Conservation (phyloP, 53 echinoderm and acorn worm species). For the Henricia sp. region DNA sequence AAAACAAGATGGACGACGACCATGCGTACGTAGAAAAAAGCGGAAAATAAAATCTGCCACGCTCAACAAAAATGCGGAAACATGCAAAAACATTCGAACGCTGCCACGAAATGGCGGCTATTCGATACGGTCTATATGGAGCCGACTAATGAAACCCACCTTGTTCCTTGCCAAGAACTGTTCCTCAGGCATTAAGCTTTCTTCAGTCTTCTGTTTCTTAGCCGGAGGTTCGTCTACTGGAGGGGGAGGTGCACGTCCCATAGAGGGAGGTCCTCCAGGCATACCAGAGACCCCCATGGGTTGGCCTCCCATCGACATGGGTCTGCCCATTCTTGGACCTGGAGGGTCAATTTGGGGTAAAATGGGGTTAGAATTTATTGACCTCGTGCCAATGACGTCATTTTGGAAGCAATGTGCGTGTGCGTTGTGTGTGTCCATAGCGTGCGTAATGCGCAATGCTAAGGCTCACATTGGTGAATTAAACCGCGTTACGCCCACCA, state of each 20-base stretch:
- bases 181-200: slow-evolving; percentile 88
- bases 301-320: slow-evolving; percentile 55
- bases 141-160: slow-evolving; percentile 48
- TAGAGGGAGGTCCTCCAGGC: slow-evolving; percentile 53
- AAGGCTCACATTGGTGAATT: too few relatives aligned
- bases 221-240: slow-evolving; percentile 79
- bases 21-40: too few relatives aligned
- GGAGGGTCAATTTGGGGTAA: neutral
- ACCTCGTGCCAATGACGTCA: too few relatives aligned
- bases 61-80: too few relatives aligned
- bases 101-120: too few relatives aligned
- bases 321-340: slow-evolving; percentile 47
- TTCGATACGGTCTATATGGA: too few relatives aligned
- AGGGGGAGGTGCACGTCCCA: slow-evolving; percentile 27
- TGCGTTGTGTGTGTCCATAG: too few relatives aligned
- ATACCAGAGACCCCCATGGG: slow-evolving; percentile 51
- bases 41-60: too few relatives aligned
- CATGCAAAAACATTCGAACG: neutral
- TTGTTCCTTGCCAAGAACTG: slow-evolving; percentile 89
- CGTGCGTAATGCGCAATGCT: too few relatives aligned
- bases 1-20: too few relatives aligned
- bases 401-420: too few relatives aligned
- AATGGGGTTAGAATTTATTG: neutral
- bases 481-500: too few relatives aligned
- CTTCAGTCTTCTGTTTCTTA: slow-evolving; percentile 97